Percentiles rank a stretch among this genome's conserved stretches.
These are phyloP conservation scores for Myanophis thanlyinensis DNA, from an alignment of 2,113 vertebrate species.

Conservation along the genomic window DNA sequence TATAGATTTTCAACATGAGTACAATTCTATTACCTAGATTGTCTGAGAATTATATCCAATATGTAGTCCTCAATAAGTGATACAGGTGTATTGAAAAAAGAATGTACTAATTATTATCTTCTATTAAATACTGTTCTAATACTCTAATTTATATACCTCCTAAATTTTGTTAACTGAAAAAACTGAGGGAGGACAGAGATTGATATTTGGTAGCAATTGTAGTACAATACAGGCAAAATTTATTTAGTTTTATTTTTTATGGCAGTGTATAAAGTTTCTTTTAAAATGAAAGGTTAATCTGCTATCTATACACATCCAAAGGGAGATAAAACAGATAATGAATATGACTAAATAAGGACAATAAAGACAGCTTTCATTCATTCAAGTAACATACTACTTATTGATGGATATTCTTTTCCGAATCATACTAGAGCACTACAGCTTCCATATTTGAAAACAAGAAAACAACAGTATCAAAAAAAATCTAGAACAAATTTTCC, in stretches of 20 bases:
- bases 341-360: background rate
- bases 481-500: constrained; percentile 27
- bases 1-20: constrained; percentile 9
- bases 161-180: background rate
- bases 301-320: background rate
- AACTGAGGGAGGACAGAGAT: background rate
- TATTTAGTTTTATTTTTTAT: background rate
- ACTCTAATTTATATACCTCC: background rate
- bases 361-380: constrained; percentile 41
- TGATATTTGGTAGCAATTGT: background rate
- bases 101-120: background rate
- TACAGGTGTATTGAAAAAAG: background rate
- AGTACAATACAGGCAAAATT: constrained; percentile 18
- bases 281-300: constrained; percentile 25
- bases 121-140: background rate
- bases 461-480: constrained; percentile 9
- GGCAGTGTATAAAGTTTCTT: background rate
- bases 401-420: background rate
- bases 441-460: background rate
- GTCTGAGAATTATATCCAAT: constrained; percentile 32
- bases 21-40: constrained; percentile 52
- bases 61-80: constrained; percentile 10
- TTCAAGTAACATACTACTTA: background rate
- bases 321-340: background rate
- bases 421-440: background rate